These are phyloP conservation scores for Ictidomys tridecemlineatus DNA, from an alignment of 2,113 vertebrate genomes.

Conservation along the genomic window DNA sequence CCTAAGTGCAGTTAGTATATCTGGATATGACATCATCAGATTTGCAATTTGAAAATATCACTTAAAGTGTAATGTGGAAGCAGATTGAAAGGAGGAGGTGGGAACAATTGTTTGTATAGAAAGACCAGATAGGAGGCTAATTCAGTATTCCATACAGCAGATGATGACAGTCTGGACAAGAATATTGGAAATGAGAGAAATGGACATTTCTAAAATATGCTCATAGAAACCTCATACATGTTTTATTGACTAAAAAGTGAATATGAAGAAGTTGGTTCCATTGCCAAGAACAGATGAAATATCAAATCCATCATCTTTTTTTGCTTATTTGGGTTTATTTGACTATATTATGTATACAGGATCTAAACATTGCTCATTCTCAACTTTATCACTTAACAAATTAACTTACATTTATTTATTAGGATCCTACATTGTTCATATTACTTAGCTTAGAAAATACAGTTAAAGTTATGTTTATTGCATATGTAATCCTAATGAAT, in stretches of 20 bases:
- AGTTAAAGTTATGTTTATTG: neutral
- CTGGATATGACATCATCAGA: neutral
- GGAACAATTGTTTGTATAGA: neutral
- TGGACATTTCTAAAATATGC: neutral
- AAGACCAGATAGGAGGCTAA: neutral
- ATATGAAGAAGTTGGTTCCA: neutral
- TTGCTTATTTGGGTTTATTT: neutral
- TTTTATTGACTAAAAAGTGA: neutral
- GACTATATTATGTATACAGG: neutral
- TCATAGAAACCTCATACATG: neutral
- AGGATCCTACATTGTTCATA: neutral
- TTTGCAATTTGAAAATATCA: slow-evolving; percentile 27
- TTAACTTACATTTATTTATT: neutral
- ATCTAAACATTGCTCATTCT: neutral
- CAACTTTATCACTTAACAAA: neutral
- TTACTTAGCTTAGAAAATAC: neutral
- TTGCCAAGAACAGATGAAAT: neutral
- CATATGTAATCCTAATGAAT: neutral
- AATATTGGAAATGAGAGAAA: neutral
- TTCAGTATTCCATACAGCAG: neutral
- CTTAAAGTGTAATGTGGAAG: neutral
- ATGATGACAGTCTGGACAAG: neutral
- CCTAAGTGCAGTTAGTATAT: neutral
- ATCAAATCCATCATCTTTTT: neutral
- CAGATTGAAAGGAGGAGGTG: neutral